These are phyloP conservation scores for Liolophura sinensis DNA, from an alignment of 1,140 invertebrate genomes.

Conservation along the genomic window DNA sequence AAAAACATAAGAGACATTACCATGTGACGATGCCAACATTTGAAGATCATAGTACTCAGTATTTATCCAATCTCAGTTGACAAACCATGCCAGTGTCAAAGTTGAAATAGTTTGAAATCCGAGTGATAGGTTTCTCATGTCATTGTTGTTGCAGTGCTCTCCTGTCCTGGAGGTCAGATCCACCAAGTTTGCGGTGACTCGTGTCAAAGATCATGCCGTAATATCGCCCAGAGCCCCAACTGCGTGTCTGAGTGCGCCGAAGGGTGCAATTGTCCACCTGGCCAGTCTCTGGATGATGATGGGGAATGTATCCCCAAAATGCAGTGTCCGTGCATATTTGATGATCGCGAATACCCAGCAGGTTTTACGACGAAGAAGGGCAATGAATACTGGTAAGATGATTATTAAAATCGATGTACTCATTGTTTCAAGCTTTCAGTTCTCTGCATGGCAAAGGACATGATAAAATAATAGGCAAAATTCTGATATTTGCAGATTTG, in stretches of 20 bases:
- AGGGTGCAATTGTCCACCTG: slow-evolving; percentile 83
- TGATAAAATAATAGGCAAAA: background rate
- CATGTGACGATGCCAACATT: no score
- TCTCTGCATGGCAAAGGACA: no score
- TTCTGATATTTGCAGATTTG: no score
- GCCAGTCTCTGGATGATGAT: slow-evolving; percentile 70
- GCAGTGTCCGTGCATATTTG: slow-evolving; percentile 76
- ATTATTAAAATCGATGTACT: no score
- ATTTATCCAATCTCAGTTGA: background rate
- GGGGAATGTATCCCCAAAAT: slow-evolving; percentile 77
- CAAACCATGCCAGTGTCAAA: background rate
- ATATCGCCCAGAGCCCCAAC: slow-evolving; percentile 61
- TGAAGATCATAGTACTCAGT: no score
- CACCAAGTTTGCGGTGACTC: slow-evolving; percentile 80
- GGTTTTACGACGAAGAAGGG: slow-evolving; percentile 69
- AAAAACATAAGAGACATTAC: no score
- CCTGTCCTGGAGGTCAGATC: slow-evolving; percentile 75
- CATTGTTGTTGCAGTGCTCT: slow-evolving; percentile 23
- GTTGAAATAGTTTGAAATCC: background rate
- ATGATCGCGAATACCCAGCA: slow-evolving; percentile 72
- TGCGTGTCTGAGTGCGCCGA: slow-evolving; percentile 76
- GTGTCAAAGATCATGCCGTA: slow-evolving; percentile 72
- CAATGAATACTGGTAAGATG: slow-evolving; percentile 65
- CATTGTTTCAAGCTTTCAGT: no score
- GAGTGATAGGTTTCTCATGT: background rate